Base-by-base conservation (phyloP, 1,140 invertebrate genomes). In the Caerostris darwini region DNA sequence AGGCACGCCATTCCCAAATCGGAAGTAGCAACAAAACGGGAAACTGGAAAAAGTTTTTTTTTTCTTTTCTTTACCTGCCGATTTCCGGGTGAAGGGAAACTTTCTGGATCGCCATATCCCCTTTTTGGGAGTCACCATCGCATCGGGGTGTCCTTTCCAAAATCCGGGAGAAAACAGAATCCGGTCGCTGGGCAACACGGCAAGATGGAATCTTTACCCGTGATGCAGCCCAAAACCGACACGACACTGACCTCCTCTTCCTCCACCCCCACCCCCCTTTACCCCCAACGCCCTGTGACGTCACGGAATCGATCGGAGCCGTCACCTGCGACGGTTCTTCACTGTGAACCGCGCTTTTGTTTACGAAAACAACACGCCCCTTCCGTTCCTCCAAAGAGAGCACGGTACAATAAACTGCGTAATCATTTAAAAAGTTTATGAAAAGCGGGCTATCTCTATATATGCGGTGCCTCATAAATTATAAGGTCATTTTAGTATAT, bases 61-160 rank as follows among this genome's bases (percentile, higher is more conserved):
- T 7, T 7, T 61, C 50, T 12, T 34, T 19, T 3, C 3, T 14
- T 92, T 92, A 92, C 92, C 92, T 94, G 92, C 88, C 67, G 93
- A 71, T 91, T 91, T 94, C 64, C 93, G 19, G 8, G 81, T 34
- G 54, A 94, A 94, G n/a, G 69, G 88, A 50, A 94, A 90, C 61
- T 90, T 90, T 50, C 82, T 94, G 88, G 59, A 69, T 86, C 77
- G 50, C 93, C 93, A 94, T 69, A 90, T 90, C 89, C 93, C 93
- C 86, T 94, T 94, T 81, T 94, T 94, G 59, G 93, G 93, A 34
- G 93, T 94, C 82, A 94, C 93, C 93, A 94, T 94, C 61, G 17
- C 53, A 77, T 77, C 71, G 71, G 71, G 71, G 34, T 77, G 71
- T 34, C 19, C 19, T 77, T 12, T 50, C 71, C 19, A 77, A 77